A percentile compares a stretch with the other conserved stretches of the same genome.
Conservation (phyloP, 2,113 vertebrate species). For the Calyptommatus sinebrachiatus region DNA sequence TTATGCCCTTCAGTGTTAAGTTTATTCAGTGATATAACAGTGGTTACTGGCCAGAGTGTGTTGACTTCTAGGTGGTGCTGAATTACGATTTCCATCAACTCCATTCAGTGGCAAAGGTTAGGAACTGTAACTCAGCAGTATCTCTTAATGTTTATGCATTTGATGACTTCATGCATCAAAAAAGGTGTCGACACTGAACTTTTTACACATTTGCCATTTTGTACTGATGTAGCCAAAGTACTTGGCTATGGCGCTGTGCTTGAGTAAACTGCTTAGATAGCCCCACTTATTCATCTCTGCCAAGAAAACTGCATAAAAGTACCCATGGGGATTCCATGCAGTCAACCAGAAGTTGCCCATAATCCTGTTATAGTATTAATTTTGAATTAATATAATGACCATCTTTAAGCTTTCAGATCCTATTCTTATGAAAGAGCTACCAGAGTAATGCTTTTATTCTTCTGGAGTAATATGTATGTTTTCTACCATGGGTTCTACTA, state of each 20-base stretch:
- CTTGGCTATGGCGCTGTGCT: neutral
- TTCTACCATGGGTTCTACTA: neutral
- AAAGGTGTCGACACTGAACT: neutral
- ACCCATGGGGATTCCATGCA: too few relatives aligned
- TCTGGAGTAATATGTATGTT: neutral
- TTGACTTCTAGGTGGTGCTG: too few relatives aligned
- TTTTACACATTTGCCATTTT: neutral
- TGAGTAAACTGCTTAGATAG: too few relatives aligned
- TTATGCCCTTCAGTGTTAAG: neutral
- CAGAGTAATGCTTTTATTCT: neutral
- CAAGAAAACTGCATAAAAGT: too few relatives aligned
- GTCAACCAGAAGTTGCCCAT: too few relatives aligned
- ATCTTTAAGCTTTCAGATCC: constrained; percentile 12
- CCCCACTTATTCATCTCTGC: too few relatives aligned
- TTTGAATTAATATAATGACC: constrained; percentile 1
- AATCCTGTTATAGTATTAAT: neutral
- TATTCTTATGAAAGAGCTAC: constrained; percentile 14
- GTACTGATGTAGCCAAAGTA: neutral
- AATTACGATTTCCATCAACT: too few relatives aligned
- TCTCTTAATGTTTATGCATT: too few relatives aligned
- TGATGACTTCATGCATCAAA: neutral
- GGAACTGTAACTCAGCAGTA: too few relatives aligned
- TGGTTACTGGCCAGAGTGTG: too few relatives aligned
- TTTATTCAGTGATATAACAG: neutral
- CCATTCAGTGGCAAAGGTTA: too few relatives aligned